phyloP scores from a whole-genome alignment of 1,140 invertebrate genomes.

The Apocrypta bakeri region DNA sequence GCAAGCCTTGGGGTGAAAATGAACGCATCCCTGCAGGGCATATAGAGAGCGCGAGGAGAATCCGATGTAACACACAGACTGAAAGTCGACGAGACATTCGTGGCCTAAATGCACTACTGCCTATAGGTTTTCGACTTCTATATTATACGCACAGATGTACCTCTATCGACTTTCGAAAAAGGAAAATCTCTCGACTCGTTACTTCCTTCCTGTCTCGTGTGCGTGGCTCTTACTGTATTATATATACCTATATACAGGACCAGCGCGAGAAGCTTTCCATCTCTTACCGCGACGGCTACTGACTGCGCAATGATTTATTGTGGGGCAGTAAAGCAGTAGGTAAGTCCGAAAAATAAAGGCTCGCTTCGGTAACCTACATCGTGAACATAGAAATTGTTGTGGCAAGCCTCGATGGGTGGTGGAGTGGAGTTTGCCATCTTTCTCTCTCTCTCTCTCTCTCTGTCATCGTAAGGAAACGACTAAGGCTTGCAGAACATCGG shows the following conservation, averaged over 20 bases:
- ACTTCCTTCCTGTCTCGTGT: no score
- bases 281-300: slow-evolving; percentile 10
- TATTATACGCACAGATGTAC: no score
- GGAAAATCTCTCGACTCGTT: background rate
- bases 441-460: slow-evolving; percentile 9
- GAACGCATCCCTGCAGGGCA: no score
- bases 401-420: slow-evolving; percentile 70
- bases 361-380: slow-evolving; percentile 70
- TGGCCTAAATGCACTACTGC: no score
- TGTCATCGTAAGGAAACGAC: background rate
- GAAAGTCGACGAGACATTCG: no score
- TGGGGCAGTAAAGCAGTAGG: slow-evolving; percentile 68
- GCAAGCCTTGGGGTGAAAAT: no score
- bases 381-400: slow-evolving; percentile 74
- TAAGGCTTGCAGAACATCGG: background rate
- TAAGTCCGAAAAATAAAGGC: slow-evolving; percentile 58
- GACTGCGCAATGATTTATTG: slow-evolving; percentile 68
- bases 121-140: no score
- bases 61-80: no score
- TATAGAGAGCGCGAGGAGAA: no score
- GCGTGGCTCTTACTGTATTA: no score
- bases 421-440: slow-evolving; percentile 45
- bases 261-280: background rate
- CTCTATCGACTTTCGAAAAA: slow-evolving; percentile 2
- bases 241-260: background rate